Percentiles rank a stretch among this genome's conserved stretches.
phyloP scores from a whole-genome alignment of 2,888 invertebrate genomes.

The Pheosia gnoma region DNA sequence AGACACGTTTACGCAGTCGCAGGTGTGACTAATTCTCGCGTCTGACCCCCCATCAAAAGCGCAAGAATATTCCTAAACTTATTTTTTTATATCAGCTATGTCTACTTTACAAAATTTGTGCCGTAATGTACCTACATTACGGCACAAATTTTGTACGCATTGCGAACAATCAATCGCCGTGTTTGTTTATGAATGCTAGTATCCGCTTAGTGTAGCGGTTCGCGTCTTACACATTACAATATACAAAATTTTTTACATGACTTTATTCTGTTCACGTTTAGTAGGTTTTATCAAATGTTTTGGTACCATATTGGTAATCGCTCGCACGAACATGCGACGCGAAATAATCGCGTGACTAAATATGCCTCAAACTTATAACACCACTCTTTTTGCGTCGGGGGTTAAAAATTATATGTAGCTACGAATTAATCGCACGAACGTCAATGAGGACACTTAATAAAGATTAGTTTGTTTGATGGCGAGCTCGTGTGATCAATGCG shows the following conservation, averaged over 20 bases:
- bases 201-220: conserved; percentile 26
- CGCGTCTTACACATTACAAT: conserved; percentile 9
- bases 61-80: conserved; percentile 22
- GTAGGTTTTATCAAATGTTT: background rate
- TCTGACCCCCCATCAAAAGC: conserved; percentile 36
- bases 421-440: too few species aligned
- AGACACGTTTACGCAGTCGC: conserved; percentile 49
- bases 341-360: too few species aligned
- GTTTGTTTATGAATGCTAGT: conserved; percentile 46
- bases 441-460: too few species aligned
- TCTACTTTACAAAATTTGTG: background rate
- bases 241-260: background rate
- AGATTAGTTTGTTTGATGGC: too few species aligned
- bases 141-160: conserved; percentile 24
- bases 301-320: background rate
- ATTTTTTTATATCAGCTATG: background rate
- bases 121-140: conserved; percentile 5
- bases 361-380: too few species aligned
- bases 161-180: conserved; percentile 57
- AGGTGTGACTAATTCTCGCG: conserved; percentile 59
- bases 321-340: too few species aligned
- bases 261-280: background rate
- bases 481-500: too few species aligned
- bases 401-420: too few species aligned
- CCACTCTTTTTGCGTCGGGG: too few species aligned